Percentiles rank a stretch among this genome's conserved stretches.
Conservation (phyloP, 2,113 vertebrate species). For the crab-eating macaque (Macaca fascicularis) region DNA sequence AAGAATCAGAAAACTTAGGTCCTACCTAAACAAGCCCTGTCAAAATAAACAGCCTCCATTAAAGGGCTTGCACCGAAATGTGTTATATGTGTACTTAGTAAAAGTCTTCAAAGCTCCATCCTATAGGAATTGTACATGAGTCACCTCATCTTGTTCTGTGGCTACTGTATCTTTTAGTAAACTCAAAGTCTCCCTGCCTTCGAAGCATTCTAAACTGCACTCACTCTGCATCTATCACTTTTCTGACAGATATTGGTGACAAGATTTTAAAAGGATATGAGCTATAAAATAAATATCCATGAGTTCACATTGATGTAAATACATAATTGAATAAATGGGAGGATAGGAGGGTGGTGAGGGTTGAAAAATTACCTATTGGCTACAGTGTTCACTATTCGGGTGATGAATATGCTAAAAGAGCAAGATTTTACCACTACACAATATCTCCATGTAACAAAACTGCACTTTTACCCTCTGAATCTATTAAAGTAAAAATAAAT, state of each 20-base stretch:
- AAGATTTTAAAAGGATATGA: background rate
- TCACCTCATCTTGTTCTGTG: background rate
- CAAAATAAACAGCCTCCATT: background rate
- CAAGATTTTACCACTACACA: too few species aligned
- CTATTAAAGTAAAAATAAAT: too few species aligned
- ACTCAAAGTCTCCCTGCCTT: background rate
- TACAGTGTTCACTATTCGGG: too few species aligned
- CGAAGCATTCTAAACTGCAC: background rate
- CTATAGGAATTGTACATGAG: background rate
- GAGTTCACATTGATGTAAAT: background rate
- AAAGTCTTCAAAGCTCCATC: background rate
- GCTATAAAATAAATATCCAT: background rate
- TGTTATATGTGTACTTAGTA: background rate
- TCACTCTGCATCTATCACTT: background rate
- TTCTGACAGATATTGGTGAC: background rate
- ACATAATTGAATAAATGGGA: background rate
- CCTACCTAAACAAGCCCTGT: background rate
- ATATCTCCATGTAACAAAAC: too few species aligned
- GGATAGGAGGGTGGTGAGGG: too few species aligned
- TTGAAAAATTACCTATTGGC: too few species aligned
- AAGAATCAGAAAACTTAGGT: background rate
- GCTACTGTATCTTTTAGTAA: background rate
- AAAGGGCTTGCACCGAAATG: background rate
- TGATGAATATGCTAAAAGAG: too few species aligned
- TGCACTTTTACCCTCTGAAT: too few species aligned